phyloP scores from a whole-genome alignment of 1,140 invertebrate genomes.

The Periplaneta americana region DNA sequence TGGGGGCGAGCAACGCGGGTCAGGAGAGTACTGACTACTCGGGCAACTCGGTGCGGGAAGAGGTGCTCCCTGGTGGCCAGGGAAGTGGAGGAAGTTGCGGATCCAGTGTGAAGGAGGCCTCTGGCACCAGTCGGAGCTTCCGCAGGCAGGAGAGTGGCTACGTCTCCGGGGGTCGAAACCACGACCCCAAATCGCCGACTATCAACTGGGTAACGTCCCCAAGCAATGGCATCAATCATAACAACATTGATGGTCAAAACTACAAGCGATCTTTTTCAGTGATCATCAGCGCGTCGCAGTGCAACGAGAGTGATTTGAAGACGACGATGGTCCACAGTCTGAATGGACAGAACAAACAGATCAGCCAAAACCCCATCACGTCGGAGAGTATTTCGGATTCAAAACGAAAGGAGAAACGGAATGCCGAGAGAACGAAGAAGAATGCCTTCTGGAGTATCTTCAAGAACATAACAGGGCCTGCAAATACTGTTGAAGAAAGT shows the following conservation, averaged over 20 bases:
- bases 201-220: neutral
- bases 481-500: neutral
- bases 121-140: neutral
- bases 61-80: neutral
- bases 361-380: neutral
- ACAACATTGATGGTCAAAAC: neutral
- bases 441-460: neutral
- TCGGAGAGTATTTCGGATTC: neutral
- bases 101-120: neutral
- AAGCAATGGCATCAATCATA: neutral
- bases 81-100: neutral
- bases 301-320: neutral
- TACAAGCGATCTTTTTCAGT: neutral
- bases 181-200: no score
- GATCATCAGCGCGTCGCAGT: neutral
- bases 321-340: neutral
- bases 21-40: constrained; percentile 17
- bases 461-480: neutral
- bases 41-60: constrained; percentile 1
- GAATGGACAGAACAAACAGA: neutral
- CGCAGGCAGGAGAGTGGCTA: neutral
- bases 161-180: neutral
- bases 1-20: neutral
- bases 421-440: neutral
- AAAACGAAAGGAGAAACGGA: neutral